Evolutionary conservation across 2,797 vertebrate species (phyloP).

Genomic region (Dicrostonyx torquatus): DNA sequence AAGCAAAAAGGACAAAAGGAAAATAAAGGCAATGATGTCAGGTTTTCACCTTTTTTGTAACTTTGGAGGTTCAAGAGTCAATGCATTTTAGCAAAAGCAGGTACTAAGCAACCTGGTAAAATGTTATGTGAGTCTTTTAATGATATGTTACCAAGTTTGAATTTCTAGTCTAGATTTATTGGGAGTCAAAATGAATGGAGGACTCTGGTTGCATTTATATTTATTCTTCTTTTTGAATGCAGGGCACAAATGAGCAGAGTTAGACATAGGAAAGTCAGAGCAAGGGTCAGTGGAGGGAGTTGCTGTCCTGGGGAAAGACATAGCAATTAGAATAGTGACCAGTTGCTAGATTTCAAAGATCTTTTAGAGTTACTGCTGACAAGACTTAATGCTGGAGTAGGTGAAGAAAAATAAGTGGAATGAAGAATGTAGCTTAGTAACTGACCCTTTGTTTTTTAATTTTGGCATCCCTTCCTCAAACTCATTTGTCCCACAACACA

Average conservation of each 20-base stretch:
- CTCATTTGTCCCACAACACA: neutral
- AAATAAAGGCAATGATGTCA: neutral
- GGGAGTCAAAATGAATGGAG: neutral
- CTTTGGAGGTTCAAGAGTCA: neutral
- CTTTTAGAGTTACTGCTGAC: neutral
- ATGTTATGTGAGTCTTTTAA: neutral
- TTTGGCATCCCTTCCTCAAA: neutral
- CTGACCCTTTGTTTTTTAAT: neutral
- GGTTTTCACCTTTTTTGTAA: neutral
- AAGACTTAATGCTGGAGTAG: neutral
- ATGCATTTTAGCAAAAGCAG: neutral
- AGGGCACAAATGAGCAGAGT: neutral
- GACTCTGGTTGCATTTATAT: neutral
- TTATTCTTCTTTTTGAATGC: constrained; percentile 42
- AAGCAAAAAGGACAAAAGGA: neutral
- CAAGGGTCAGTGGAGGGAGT: neutral
- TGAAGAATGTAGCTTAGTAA: neutral
- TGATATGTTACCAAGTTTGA: neutral
- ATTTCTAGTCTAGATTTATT: constrained; percentile 34
- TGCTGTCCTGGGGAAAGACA: neutral
- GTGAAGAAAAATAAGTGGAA: neutral
- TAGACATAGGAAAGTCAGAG: neutral
- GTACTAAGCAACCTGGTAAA: neutral
- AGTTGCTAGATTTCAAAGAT: neutral
- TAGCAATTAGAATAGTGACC: neutral